Base-by-base conservation (phyloP, 2,113 vertebrate genomes). In the Lipophrys pholis region DNA sequence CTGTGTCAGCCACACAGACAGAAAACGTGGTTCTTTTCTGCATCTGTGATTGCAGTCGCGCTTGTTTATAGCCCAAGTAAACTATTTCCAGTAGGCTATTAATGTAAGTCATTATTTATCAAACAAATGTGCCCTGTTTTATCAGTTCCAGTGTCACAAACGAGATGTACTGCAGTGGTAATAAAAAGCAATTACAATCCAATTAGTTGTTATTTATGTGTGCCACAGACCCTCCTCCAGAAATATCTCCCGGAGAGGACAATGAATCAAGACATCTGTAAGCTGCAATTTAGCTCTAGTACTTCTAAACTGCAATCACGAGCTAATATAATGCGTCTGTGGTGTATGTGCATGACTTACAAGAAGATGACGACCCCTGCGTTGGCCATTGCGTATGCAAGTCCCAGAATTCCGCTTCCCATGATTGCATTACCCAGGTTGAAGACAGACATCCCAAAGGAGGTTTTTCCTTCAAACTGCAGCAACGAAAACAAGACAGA, bases 381-480 rank as follows among this genome's bases (percentile, higher is more conserved):
- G 86, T 99, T 99, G 77, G 98, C 97, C 98, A 99, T 98, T 82
- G 97, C 97, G 0, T 97, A 99, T 0, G 97, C 96, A 60, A 99
- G 91, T 49, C 97, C 97, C 50, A 99, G 94, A 88, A 99, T 99
- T 64, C 97, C 98, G 0, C 97, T 99, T 77, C 97, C 98, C 98
- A 99, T 99, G 91, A 99, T 99, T 70, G 98, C 98, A 0, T 99
- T 99, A 81, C 97, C 97, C 86, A 99, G 92, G 90, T 99, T 99
- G 93, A 99, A 99, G 77, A 99, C 95, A 0, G 98, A 99, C 97
- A 99, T 98, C 69, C 97, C 97, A 0, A 99, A 98, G 0, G 97
- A 99, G 0, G 98, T 98, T 90, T 98, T 99, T 80, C 98, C 98
- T 88, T 98, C 97, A 11, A 98, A 98, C 98, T 99, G 84, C 6